Evolutionary conservation across 2,113 vertebrate species (phyloP), one percentile per base, ranked within the genome.

Genomic region (Alosa alosa): DNA sequence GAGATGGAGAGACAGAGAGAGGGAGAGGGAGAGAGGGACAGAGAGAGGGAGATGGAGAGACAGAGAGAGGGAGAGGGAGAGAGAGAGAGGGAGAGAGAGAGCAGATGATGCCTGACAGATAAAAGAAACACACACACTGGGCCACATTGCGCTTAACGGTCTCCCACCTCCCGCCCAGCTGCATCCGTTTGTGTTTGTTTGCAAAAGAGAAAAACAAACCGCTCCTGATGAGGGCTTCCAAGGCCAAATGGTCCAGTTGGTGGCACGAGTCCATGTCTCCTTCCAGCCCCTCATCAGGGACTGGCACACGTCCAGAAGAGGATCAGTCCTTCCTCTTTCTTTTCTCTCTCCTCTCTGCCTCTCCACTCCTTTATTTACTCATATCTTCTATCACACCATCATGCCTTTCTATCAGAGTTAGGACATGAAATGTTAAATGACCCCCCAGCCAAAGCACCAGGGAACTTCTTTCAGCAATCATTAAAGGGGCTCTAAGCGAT

Each of bases 231-330:
- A 17, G 68, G 10, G 31, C 36, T 36, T 78, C 39, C 13, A 78
- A 36, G 72, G 72, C 72, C 72, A 78, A 78, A 78, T 78, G 72
- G 72, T 78, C 72, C 60, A 25, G 60, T 64, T 64, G 22, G 22
- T 9, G 22, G 20, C 7, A 5, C 20, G 60, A 64, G 60, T n/a
- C 20, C 11, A 13, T 5, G 0, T 78, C 36, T 78, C 72, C 72
- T 78, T 78, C 72, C 72, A 78, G 72, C 31, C 72, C 15, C 13
- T 78, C 72, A 78, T 78, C 72, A 78, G 25, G 64, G 25, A 72
- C 64, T 72, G 64, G 72, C 25, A 36, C 31, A 11, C 10, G 17
- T 4, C 72, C 72, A 78, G 72, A 31, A 31, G n/a, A 72, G 20
- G 60, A 25, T 64, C 60, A 64, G 60, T 64, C 20, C 60, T 52